Conservation (phyloP, 2,888 invertebrate species). For the Trachelus iudaicus region DNA sequence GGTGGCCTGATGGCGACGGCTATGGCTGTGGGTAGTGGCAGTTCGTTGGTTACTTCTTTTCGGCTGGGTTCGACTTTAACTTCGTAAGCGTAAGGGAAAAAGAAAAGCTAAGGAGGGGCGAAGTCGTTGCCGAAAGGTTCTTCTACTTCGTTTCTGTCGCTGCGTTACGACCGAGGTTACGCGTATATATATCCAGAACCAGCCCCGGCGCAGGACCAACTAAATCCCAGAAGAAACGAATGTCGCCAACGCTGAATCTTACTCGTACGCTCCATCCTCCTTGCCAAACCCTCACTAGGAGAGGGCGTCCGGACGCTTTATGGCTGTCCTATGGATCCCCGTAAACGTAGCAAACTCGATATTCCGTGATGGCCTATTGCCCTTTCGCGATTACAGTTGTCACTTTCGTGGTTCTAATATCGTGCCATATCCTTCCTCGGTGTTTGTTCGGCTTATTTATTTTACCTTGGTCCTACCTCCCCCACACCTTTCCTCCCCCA, state of each 20-base stretch:
- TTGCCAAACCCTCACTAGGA: background rate
- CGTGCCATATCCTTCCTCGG: background rate
- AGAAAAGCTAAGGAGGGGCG: background rate
- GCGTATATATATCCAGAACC: background rate
- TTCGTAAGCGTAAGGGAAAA: background rate
- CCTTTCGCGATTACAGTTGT: background rate
- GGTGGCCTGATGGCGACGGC: background rate
- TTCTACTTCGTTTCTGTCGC: background rate
- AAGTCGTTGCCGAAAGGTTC: background rate
- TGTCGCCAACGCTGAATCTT: background rate
- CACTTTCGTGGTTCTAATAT: background rate
- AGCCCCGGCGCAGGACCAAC: background rate
- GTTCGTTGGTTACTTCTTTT: background rate
- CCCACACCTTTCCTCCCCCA: background rate
- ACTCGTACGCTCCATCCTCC: background rate
- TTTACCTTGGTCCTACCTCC: background rate
- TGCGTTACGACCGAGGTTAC: background rate
- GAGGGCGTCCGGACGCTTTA: background rate
- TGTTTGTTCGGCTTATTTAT: background rate
- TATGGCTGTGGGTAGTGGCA: too few relatives aligned
- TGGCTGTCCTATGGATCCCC: background rate
- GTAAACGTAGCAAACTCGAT: conserved; percentile 4
- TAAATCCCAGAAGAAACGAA: background rate
- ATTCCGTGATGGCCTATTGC: conserved; percentile 4
- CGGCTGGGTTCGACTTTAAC: background rate